Base-by-base conservation (phyloP, 2,113 vertebrate genomes). In the Peucedramus taeniatus region DNA sequence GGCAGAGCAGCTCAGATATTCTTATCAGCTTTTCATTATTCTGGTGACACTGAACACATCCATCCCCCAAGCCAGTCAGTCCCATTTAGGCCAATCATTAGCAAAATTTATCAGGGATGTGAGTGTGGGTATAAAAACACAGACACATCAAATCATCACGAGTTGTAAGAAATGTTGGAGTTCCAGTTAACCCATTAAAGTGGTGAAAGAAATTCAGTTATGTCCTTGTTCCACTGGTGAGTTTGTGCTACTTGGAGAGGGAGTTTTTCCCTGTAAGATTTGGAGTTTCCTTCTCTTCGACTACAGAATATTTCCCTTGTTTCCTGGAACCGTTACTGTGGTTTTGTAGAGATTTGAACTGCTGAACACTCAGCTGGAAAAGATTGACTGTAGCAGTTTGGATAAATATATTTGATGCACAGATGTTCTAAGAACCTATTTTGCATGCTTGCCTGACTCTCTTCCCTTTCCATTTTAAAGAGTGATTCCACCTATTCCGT, bases 371-470 rank as follows among this genome's bases (percentile, higher is more conserved):
- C 63, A 83, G 57, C 72, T 88, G 68, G 88, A 93, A 96, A 94
- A 92, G 71, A 93, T 90, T 93, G 85, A 77, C 93, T 92, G 68
- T 13, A 83, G 60, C 49, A 13, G 28, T 64, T 95, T 90, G 81
- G 78, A 81, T 63, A 66, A 83, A 83, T 88, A 26, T 42, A 72
- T 80, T 88, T 92, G 95, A 63, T 86, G 85, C 90, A 81, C 87
- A 86, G 87, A 92, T 96, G 96, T 94, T 96, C 54, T 59, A 44
- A 84, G 93, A 89, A 87, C 26, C 61, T 71, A 9, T 68, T 94
- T 63, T 92, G 47, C 83, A 75, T 51, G 90, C 92, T 94, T 86
- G 87, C 75, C 89, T 11, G 15, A 16, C 45, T 91, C 6, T 0
- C 49, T 76, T 83, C 57, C 70, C 81, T 91, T 50, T 33, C 53